These are phyloP conservation scores for Lamellibrachia satsuma DNA, from an alignment of 2,888 invertebrate species.

Conservation along the genomic window DNA sequence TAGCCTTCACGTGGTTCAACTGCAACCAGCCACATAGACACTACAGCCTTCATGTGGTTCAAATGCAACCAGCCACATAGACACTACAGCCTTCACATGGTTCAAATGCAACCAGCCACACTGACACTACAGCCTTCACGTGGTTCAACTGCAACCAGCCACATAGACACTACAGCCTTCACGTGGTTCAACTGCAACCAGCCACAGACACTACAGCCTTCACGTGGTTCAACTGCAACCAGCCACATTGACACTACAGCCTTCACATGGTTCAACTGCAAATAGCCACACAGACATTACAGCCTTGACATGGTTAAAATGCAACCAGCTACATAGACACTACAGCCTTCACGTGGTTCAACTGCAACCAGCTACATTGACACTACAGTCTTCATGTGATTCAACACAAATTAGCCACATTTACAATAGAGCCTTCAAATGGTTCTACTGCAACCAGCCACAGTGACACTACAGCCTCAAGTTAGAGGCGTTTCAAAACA, in stretches of 20 bases:
- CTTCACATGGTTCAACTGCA: conserved; percentile 30
- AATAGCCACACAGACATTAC: conserved; percentile 22
- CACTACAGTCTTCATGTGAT: conserved; percentile 65
- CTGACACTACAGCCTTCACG: no score
- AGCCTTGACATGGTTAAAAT: conserved; percentile 73
- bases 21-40: conserved; percentile 31
- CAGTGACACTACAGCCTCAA: no score
- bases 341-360: conserved; percentile 71
- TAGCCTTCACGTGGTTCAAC: conserved; percentile 60
- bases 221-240: conserved; percentile 76
- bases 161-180: not conserved
- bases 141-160: conserved; percentile 48
- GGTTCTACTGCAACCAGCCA: no score
- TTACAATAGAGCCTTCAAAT: no score
- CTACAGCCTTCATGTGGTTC: no score
- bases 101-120: no score
- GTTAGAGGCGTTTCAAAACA: no score
- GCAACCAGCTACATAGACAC: conserved; percentile 34
- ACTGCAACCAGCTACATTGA: conserved; percentile 62
- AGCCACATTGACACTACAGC: conserved; percentile 67
- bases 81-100: no score
- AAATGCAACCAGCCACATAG: no score
- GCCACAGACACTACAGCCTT: conserved; percentile 68
- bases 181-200: conserved; percentile 48
- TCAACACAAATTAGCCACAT: conserved; percentile 31